Evolutionary conservation across 2,113 vertebrate genomes (phyloP).

Genomic region (Burhinus oedicnemus): DNA sequence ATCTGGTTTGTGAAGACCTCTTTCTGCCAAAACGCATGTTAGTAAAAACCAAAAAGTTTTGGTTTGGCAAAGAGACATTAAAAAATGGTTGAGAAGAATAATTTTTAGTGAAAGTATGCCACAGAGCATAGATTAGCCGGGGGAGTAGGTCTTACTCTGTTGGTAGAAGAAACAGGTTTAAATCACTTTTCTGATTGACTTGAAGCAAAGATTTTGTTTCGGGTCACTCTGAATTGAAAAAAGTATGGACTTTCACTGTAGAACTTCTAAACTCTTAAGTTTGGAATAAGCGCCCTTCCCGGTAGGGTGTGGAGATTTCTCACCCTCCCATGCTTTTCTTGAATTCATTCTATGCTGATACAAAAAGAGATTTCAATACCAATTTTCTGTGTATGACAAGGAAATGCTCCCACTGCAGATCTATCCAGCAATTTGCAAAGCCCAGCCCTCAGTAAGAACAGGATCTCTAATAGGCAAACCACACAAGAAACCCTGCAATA

Average conservation of each 20-base stretch:
- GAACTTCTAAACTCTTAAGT: background rate
- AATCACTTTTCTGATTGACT: background rate
- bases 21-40: background rate
- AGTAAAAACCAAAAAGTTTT: background rate
- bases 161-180: background rate
- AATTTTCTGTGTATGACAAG: background rate
- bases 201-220: background rate
- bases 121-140: background rate
- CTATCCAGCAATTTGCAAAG: background rate
- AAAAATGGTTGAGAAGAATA: background rate
- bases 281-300: background rate
- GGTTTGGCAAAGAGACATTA: background rate
- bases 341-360: background rate
- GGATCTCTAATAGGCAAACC: background rate
- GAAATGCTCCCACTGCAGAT: background rate
- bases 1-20: background rate
- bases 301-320: background rate
- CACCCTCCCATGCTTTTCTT: background rate
- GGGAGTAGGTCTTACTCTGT: background rate
- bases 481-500: background rate
- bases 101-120: background rate
- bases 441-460: background rate
- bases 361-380: background rate
- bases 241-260: background rate
- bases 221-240: background rate